phyloP scores from a whole-genome alignment of 2,888 invertebrate genomes.

The Phragmatobia fuliginosa region DNA sequence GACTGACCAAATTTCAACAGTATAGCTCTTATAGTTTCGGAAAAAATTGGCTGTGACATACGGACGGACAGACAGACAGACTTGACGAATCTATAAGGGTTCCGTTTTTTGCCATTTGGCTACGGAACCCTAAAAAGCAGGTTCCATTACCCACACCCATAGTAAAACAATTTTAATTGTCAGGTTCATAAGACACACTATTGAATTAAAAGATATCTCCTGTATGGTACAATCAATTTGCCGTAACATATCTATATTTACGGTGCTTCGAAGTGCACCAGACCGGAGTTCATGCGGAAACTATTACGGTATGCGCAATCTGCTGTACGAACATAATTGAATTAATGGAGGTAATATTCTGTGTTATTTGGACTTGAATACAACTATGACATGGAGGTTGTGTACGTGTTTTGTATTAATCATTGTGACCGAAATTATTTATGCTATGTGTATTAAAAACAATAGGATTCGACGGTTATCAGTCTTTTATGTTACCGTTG shows the following conservation, averaged over 20 bases:
- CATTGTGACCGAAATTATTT: neutral
- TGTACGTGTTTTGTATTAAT: neutral
- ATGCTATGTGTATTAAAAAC: neutral
- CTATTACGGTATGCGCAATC: conserved; percentile 32
- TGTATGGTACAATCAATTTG: conserved; percentile 41
- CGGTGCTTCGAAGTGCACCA: conserved; percentile 5
- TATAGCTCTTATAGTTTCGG: too few relatives aligned
- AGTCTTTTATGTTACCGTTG: too few relatives aligned
- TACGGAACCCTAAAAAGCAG: too few relatives aligned
- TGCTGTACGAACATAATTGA: conserved; percentile 22
- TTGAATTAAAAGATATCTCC: neutral
- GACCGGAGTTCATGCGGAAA: conserved; percentile 28
- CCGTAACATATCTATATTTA: conserved; percentile 35
- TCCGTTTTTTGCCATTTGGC: too few relatives aligned
- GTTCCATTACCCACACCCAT: neutral
- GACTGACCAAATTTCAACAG: too few relatives aligned
- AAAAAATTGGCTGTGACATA: too few relatives aligned
- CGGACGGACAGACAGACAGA: too few relatives aligned
- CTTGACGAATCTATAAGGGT: too few relatives aligned
- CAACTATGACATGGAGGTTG: neutral
- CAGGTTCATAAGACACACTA: neutral
- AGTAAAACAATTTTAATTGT: neutral
- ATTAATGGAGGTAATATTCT: conserved; percentile 12
- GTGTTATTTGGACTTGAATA: neutral
- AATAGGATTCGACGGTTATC: neutral